phyloP scores from a whole-genome alignment of 2,888 invertebrate species.

The Heliconius hortense region DNA sequence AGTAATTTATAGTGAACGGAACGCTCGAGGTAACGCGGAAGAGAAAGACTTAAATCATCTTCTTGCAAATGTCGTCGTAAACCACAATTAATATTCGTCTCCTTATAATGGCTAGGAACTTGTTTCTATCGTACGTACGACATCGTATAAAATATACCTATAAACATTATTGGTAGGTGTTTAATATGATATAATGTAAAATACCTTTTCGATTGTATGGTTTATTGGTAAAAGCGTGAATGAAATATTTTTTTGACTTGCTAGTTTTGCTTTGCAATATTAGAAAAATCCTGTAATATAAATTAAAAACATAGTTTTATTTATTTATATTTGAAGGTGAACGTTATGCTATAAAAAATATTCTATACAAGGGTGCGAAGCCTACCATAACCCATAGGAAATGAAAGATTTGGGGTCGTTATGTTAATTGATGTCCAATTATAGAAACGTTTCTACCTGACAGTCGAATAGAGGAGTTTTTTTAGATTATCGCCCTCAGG shows the following conservation, averaged over 20 bases:
- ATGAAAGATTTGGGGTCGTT: constrained; percentile 35
- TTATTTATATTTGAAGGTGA: neutral
- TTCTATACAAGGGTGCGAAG: constrained; percentile 44
- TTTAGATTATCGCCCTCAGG: constrained; percentile 39
- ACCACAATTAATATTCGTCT: constrained; percentile 44
- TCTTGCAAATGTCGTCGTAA: constrained; percentile 44
- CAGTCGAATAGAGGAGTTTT: constrained; percentile 33
- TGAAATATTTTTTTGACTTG: neutral
- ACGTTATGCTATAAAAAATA: constrained; percentile 21
- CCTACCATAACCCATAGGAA: constrained; percentile 45
- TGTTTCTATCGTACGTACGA: constrained; percentile 32
- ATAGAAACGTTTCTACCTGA: constrained; percentile 35
- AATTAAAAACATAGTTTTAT: no score
- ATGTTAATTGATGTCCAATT: constrained; percentile 43
- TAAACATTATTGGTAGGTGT: constrained; percentile 21
- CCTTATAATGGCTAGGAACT: constrained; percentile 37
- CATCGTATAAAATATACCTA: constrained; percentile 29
- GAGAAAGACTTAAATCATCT: constrained; percentile 42
- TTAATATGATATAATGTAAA: neutral
- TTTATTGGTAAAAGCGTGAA: neutral
- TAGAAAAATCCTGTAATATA: neutral
- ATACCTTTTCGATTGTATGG: neutral
- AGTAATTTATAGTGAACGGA: constrained; percentile 32
- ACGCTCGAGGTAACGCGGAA: constrained; percentile 42
- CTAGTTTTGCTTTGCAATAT: neutral